These are phyloP conservation scores for Cybosia mesomella DNA, from an alignment of 2,888 invertebrate genomes.

Conservation along the genomic window DNA sequence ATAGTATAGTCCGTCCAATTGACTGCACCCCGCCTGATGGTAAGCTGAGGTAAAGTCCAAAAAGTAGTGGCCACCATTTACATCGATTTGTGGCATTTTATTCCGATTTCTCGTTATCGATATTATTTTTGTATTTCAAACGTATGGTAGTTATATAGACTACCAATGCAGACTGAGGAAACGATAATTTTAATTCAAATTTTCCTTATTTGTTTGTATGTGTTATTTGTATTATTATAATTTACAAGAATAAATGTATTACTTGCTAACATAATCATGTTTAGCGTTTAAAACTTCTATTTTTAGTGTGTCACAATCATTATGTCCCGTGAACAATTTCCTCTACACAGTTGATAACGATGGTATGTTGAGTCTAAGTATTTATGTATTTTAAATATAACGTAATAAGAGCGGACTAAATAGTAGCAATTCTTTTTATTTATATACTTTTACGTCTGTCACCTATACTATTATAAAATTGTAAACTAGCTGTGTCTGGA, in stretches of 20 bases:
- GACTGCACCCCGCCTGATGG: too few relatives aligned
- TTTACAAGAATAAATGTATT: conserved; percentile 3
- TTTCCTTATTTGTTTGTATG: conserved; percentile 10
- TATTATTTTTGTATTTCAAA: conserved; percentile 5
- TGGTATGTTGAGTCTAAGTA: conserved; percentile 13
- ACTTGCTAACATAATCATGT: neutral
- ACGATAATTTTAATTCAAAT: neutral
- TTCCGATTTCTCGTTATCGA: conserved; percentile 40
- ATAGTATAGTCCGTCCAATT: too few relatives aligned
- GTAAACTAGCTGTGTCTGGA: too few relatives aligned
- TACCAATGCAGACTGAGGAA: neutral
- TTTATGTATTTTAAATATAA: neutral
- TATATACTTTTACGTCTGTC: too few relatives aligned
- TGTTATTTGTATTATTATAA: too few relatives aligned
- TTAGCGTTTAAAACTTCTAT: conserved; percentile 4
- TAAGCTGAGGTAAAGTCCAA: too few relatives aligned
- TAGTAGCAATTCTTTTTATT: too few relatives aligned
- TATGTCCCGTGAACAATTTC: conserved; percentile 39
- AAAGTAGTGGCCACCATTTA: too few relatives aligned
- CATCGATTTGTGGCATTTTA: conserved; percentile 42
- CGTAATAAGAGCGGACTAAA: neutral
- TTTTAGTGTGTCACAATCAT: conserved; percentile 18
- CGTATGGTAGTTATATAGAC: neutral
- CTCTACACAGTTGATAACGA: conserved; percentile 31
- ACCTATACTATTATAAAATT: too few relatives aligned